Percentiles rank a stretch among this genome's conserved stretches.
These are phyloP conservation scores for Ophion slaviceki DNA, from an alignment of 2,888 invertebrate species.

Conservation along the genomic window DNA sequence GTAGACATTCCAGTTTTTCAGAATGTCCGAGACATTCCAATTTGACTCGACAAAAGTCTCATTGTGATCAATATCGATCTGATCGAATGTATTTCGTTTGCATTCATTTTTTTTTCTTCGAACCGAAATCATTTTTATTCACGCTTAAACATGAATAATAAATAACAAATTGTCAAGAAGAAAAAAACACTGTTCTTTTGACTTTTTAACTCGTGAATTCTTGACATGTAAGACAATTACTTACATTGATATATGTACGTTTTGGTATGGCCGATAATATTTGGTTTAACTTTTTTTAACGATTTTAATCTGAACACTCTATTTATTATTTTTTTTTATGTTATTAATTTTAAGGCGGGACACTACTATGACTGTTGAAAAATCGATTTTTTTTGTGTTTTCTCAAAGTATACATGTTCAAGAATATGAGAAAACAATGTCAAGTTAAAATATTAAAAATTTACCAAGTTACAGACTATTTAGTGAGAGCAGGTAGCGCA, in stretches of 20 bases:
- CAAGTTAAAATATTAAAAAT: no score
- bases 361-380: no score
- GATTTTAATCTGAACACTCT: no score
- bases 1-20: neutral
- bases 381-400: no score
- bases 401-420: no score
- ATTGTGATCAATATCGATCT: neutral
- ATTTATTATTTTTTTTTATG: no score
- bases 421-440: no score
- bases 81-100: neutral
- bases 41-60: neutral
- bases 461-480: no score
- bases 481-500: no score
- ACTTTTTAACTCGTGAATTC: neutral
- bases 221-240: no score
- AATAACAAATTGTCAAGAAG: neutral
- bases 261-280: neutral
- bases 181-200: neutral
- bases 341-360: no score
- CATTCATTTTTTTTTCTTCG: neutral
- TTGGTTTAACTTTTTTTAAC: no score
- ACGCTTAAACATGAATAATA: neutral
- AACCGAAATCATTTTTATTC: neutral
- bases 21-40: neutral
- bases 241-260: constrained; percentile 5